Conservation (phyloP, 2,888 invertebrate species). For the Aphidoletes aphidimyza region DNA sequence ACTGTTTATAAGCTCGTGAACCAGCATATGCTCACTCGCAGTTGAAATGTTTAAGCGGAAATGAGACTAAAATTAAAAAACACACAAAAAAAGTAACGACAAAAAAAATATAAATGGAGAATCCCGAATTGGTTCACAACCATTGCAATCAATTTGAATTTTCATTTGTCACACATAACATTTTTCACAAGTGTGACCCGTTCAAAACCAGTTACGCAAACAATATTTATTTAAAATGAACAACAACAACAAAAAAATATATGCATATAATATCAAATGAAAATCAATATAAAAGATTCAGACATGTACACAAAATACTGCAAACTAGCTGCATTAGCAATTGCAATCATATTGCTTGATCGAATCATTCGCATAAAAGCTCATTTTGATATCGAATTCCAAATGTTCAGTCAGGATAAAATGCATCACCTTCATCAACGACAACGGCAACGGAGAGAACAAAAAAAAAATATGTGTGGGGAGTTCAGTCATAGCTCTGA, state of each 20-base stretch:
- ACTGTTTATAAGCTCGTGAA: not conserved
- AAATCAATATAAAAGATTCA: conserved; percentile 2
- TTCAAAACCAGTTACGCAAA: not conserved
- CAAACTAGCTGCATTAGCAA: not conserved
- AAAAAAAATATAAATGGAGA: too few relatives aligned
- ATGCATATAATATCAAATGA: conserved; percentile 26
- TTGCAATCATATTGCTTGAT: too few relatives aligned
- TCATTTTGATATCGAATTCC: not conserved
- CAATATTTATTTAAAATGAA: not conserved
- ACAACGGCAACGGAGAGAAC: not conserved
- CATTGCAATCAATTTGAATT: conserved; percentile 14
- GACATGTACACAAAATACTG: not conserved
- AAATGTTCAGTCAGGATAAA: too few relatives aligned
- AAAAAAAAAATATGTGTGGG: not conserved
- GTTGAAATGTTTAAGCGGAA: too few relatives aligned
- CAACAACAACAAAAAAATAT: not conserved
- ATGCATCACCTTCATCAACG: not conserved
- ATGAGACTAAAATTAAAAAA: too few relatives aligned
- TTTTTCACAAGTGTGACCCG: not conserved
- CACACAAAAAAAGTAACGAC: too few relatives aligned
- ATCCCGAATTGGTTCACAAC: not conserved
- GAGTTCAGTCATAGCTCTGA: too few relatives aligned
- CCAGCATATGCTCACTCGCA: not conserved
- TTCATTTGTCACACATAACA: conserved; percentile 4
- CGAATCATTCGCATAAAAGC: too few relatives aligned